Percentiles rank a stretch among this genome's conserved stretches.
Conservation (phyloP, 2,888 invertebrate genomes). For the Ariolimax columbianus region DNA sequence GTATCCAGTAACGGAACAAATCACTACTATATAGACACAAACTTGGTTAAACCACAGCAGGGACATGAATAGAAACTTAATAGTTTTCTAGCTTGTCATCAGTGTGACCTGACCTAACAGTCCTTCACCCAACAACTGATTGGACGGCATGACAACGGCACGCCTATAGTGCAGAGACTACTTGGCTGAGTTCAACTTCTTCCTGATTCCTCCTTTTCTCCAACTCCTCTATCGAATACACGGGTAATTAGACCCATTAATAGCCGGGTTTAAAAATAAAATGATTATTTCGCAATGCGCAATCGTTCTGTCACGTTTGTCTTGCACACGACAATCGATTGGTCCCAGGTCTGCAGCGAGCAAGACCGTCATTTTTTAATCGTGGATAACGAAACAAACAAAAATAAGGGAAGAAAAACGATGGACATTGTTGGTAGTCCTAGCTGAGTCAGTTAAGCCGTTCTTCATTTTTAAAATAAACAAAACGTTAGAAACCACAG, state of each 20-base stretch:
- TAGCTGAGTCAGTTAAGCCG: neutral
- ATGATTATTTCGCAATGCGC: slow-evolving; percentile 9
- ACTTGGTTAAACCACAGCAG: neutral
- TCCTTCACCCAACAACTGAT: neutral
- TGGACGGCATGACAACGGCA: slow-evolving; percentile 14
- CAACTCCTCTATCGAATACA: neutral
- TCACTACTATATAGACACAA: too few species aligned
- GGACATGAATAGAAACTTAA: neutral
- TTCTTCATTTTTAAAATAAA: neutral
- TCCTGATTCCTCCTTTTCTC: neutral
- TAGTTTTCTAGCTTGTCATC: neutral
- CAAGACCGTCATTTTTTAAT: neutral
- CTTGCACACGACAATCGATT: neutral
- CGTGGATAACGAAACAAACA: neutral
- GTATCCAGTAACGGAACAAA: too few species aligned
- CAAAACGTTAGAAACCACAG: too few species aligned
- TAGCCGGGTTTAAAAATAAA: neutral
- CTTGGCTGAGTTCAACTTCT: neutral
- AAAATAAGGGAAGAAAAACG: neutral
- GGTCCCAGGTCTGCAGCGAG: neutral
- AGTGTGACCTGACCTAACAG: neutral
- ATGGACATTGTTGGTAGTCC: neutral
- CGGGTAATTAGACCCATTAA: slow-evolving; percentile 11
- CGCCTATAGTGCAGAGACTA: neutral
- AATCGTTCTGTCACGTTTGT: neutral